phyloP scores from a whole-genome alignment of 2,888 invertebrate genomes.

The Meteorus colon region DNA sequence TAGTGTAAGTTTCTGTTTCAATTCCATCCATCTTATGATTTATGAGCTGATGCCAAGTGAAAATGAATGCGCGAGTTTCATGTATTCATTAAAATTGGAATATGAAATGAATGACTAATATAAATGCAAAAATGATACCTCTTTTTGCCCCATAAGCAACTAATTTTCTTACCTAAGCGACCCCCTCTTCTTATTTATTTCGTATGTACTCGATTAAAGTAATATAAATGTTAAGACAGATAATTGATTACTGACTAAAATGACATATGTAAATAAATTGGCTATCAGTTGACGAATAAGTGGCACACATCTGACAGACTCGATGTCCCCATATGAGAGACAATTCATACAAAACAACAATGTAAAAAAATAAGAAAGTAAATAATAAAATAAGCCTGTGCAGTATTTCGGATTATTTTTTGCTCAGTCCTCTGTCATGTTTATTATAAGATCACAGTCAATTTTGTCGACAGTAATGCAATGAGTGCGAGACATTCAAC shows the following conservation, averaged over 20 bases:
- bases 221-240: slow-evolving; percentile 24
- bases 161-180: slow-evolving; percentile 36
- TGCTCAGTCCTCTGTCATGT: slow-evolving; percentile 39
- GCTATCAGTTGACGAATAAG: slow-evolving; percentile 8
- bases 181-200: slow-evolving; percentile 8
- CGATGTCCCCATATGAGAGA: background rate
- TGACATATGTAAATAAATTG: slow-evolving; percentile 1
- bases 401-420: slow-evolving; percentile 45
- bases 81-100: slow-evolving; percentile 1
- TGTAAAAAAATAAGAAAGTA: slow-evolving; percentile 9
- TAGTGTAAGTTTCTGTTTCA: background rate
- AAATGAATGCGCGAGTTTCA: background rate
- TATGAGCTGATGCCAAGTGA: background rate
- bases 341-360: background rate
- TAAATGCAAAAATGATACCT: slow-evolving; percentile 38
- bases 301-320: background rate
- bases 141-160: slow-evolving; percentile 38
- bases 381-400: slow-evolving; percentile 21
- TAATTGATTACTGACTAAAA: background rate
- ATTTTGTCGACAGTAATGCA: slow-evolving; percentile 59
- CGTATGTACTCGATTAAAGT: slow-evolving; percentile 20
- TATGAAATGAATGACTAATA: slow-evolving; percentile 49
- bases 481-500: slow-evolving; percentile 36
- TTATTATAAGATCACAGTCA: slow-evolving; percentile 68
- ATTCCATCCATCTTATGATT: background rate